Evolutionary conservation across 2,113 vertebrate species (phyloP).

Genomic region (Cygnus atratus): DNA sequence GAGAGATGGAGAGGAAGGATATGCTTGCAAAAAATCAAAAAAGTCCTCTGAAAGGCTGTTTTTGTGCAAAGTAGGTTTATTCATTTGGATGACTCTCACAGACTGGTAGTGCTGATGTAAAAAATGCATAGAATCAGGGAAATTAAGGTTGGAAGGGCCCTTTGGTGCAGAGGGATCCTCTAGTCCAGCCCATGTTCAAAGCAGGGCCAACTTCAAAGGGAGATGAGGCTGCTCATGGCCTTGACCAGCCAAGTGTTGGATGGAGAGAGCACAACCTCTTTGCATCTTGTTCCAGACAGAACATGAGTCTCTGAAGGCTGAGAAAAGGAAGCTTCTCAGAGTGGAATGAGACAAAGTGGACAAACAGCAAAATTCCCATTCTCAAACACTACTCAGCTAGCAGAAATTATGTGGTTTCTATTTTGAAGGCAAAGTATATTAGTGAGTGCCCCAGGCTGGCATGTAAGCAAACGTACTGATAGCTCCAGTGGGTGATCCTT

Average conservation of each 20-base stretch:
- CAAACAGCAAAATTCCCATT: background rate
- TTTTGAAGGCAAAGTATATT: background rate
- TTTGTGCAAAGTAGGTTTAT: background rate
- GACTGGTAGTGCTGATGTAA: background rate
- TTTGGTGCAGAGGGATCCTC: background rate
- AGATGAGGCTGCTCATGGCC: background rate
- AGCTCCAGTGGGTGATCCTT: background rate
- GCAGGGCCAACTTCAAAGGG: rapidly evolving
- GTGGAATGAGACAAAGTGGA: background rate
- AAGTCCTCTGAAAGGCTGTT: background rate
- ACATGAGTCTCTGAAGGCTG: background rate
- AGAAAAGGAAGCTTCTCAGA: background rate
- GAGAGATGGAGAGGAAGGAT: background rate
- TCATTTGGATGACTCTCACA: background rate
- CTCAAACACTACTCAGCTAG: background rate
- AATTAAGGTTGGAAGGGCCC: background rate
- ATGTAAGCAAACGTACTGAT: background rate
- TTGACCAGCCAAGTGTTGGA: background rate
- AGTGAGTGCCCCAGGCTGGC: background rate
- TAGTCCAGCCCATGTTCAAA: background rate
- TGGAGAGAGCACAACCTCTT: background rate
- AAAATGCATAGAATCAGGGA: background rate
- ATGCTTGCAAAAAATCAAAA: background rate
- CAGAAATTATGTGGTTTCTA: background rate
- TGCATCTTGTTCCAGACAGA: background rate